Evolutionary conservation across 2,888 invertebrate species (phyloP).

Genomic region (Torymus aiolomorphi): DNA sequence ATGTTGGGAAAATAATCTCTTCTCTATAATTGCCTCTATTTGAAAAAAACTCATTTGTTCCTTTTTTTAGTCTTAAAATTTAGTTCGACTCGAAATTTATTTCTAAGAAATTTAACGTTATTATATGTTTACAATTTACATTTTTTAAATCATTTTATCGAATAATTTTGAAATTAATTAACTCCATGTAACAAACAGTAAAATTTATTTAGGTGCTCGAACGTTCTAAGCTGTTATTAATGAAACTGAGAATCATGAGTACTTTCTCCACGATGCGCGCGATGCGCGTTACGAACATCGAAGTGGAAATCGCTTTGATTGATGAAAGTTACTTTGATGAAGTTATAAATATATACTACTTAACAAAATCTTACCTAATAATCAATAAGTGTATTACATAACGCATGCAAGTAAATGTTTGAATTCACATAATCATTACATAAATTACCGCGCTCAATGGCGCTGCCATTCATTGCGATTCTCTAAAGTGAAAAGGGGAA

Average conservation of each 20-base stretch:
- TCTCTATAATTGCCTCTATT: not conserved
- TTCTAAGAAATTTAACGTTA: too few relatives aligned
- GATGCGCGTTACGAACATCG: not conserved
- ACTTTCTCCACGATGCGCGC: too few relatives aligned
- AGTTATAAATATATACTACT: constrained; percentile 11
- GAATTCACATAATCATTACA: not conserved
- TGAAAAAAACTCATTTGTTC: not conserved
- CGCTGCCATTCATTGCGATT: not conserved
- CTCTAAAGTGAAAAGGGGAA: not conserved
- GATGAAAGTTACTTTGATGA: constrained; percentile 21
- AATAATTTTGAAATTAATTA: too few relatives aligned
- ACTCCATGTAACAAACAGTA: too few relatives aligned
- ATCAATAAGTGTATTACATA: constrained; percentile 23
- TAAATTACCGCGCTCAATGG: not conserved
- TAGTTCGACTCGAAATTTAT: too few relatives aligned
- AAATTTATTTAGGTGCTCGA: too few relatives aligned
- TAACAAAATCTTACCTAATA: constrained; percentile 30
- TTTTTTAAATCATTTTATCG: too few relatives aligned
- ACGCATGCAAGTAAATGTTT: constrained; percentile 10
- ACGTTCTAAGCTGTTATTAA: too few relatives aligned
- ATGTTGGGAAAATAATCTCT: constrained; percentile 6
- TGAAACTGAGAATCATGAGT: too few relatives aligned
- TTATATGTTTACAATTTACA: too few relatives aligned
- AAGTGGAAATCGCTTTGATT: constrained; percentile 22
- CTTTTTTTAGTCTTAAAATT: not conserved